Evolutionary conservation across 1,140 invertebrate genomes (phyloP), one percentile per base, ranked within the genome.

Genomic region (Hirudo medicinalis): DNA sequence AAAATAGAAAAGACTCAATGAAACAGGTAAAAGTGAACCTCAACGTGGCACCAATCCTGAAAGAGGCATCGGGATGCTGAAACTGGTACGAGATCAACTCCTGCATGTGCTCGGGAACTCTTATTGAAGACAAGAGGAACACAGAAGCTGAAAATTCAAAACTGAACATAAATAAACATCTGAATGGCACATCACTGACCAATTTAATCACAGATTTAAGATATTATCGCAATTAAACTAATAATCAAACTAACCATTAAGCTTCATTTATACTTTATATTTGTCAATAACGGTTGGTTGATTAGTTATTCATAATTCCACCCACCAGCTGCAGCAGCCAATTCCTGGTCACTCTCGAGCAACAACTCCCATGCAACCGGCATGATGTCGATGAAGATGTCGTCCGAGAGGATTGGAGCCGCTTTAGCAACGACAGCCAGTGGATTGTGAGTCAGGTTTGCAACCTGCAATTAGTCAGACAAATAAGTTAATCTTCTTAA

Each of bases 281-380:
- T 36, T 36, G 32, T 36, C 32, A 36, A 3, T 36, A 36, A 36
- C 32, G 32, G 32, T 36, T 36, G 32, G 32, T 36, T 36, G 32
- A 36, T 36, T n/a, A n/a, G 6, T 25, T 63, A 63, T 63, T 63
- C 57, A 8, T 11, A 63, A n/a, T 13, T 63, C 22, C 43, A 69
- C 73, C 72, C 76, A 84, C 83, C 84, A 72, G 85, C 84, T 74
- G 83, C 78, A 66, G 83, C 79, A 54, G 83, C 81, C 29, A 85
- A 74, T 74, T 86, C 82, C 74, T 85, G 82, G 74, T 86, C 84
- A 71, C 86, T 85, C 77, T 95, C 91, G 49, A 97, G 80, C 3
- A 99, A 82, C 4, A 98, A 84, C 78, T 95, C 90, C 96, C 96
- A 99, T 5, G 91, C 90, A 8, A 94, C 88, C 0, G 90, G 88